These are phyloP conservation scores for Acanthis flammea DNA, from an alignment of 2,797 vertebrate genomes.

Conservation along the genomic window DNA sequence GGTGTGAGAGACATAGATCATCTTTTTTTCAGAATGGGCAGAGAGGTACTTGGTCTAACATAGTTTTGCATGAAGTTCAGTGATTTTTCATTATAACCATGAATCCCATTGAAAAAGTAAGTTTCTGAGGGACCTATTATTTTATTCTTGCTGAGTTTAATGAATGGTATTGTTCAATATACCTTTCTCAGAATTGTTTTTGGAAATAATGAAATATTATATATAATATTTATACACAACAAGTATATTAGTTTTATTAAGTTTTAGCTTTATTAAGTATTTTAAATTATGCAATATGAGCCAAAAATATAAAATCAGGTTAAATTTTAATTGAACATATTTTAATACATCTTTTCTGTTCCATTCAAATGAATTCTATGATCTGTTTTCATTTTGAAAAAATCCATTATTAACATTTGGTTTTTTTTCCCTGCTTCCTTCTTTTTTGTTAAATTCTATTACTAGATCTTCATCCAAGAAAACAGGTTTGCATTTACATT, in stretches of 20 bases:
- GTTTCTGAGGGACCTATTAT: not conserved
- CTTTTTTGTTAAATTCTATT: constrained; percentile 11
- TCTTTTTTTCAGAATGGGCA: not conserved
- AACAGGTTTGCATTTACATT: not conserved
- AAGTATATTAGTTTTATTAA: not conserved
- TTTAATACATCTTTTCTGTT: not conserved
- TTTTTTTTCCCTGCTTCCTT: not conserved
- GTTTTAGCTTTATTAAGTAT: not conserved
- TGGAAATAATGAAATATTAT: not conserved
- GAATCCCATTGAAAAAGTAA: not conserved
- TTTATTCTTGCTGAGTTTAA: not conserved
- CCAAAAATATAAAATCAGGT: not conserved
- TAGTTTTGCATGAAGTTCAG: not conserved
- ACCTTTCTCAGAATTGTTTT: not conserved
- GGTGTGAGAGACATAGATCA: not conserved
- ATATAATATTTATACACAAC: not conserved
- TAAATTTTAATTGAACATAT: not conserved
- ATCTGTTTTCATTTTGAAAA: not conserved
- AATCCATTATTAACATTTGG: not conserved
- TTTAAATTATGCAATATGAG: not conserved
- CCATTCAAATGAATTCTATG: not conserved
- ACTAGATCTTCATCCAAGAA: not conserved
- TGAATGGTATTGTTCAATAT: not conserved
- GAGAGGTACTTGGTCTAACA: not conserved
- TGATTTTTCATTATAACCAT: not conserved